phyloP scores from a whole-genome alignment of 2,888 invertebrate species.

The Troides aeacus region DNA sequence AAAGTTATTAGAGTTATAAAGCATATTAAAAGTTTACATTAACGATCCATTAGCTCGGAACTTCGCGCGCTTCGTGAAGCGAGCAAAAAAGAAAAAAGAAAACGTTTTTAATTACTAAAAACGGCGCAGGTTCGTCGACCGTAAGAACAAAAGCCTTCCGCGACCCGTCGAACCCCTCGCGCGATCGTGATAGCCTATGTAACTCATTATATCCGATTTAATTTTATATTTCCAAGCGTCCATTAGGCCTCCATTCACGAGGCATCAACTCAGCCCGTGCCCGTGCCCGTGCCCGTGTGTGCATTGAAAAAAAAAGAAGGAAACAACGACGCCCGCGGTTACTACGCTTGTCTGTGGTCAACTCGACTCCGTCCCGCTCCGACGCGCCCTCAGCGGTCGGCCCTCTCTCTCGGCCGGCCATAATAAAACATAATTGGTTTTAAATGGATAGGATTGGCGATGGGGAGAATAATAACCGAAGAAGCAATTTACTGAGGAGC shows the following conservation, averaged over 20 bases:
- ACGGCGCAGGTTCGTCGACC: slow-evolving; percentile 53
- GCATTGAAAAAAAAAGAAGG: slow-evolving; percentile 45
- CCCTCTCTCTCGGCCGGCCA: slow-evolving; percentile 51
- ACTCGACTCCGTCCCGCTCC: slow-evolving; percentile 47
- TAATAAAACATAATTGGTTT: slow-evolving; percentile 79
- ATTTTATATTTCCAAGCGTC: slow-evolving; percentile 69
- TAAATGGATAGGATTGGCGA: slow-evolving; percentile 78
- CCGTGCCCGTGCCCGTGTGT: slow-evolving; percentile 49
- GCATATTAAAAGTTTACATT: slow-evolving; percentile 36
- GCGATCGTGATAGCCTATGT: slow-evolving; percentile 59
- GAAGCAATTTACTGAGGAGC: slow-evolving; percentile 63
- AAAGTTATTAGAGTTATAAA: slow-evolving; percentile 35
- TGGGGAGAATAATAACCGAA: slow-evolving; percentile 58
- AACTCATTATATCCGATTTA: slow-evolving; percentile 70
- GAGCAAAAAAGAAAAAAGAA: slow-evolving; percentile 49
- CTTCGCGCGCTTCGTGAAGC: slow-evolving; percentile 33
- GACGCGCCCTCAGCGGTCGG: slow-evolving; percentile 36
- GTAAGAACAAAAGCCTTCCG: slow-evolving; percentile 58
- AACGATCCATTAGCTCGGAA: slow-evolving; percentile 41
- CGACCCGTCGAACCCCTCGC: slow-evolving; percentile 53
- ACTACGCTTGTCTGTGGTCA: slow-evolving; percentile 53
- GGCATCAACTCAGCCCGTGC: slow-evolving; percentile 51
- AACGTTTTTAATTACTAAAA: slow-evolving; percentile 62
- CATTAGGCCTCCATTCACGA: slow-evolving; percentile 68
- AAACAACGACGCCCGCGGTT: slow-evolving; percentile 42